Evolutionary conservation across 2,797 vertebrate genomes (phyloP).

Genomic region (Ptychobarbus kaznakovi): DNA sequence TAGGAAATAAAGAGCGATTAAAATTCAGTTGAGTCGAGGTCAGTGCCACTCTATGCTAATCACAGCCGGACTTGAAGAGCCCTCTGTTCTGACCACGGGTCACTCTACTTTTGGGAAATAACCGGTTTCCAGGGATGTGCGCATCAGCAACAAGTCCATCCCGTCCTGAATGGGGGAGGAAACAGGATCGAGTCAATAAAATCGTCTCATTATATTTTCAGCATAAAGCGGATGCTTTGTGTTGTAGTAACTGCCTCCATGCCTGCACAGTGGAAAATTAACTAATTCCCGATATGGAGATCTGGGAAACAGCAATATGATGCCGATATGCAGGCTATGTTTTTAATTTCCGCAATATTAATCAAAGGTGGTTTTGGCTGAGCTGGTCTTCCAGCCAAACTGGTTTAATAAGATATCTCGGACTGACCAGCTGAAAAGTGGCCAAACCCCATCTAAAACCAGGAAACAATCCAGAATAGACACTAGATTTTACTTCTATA

Average conservation of each 20-base stretch:
- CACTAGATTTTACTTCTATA: neutral
- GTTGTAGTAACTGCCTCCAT: conserved; percentile 37
- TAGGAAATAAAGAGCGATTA: conserved; percentile 57
- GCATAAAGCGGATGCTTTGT: conserved; percentile 79
- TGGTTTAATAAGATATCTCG: neutral
- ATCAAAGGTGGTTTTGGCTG: neutral
- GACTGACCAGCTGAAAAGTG: neutral
- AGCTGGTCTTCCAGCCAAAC: neutral
- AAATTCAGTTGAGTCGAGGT: conserved; percentile 73
- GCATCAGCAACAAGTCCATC: conserved; percentile 73
- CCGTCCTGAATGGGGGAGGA: conserved; percentile 55
- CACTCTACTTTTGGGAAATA: conserved; percentile 72
- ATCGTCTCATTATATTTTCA: conserved; percentile 75
- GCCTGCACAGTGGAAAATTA: conserved; percentile 13
- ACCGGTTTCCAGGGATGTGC: conserved; percentile 79
- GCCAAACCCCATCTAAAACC: neutral
- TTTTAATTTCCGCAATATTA: neutral
- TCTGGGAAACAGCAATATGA: neutral
- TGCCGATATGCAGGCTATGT: neutral
- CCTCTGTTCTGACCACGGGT: conserved; percentile 78
- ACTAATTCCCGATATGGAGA: neutral
- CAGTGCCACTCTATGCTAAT: conserved; percentile 78
- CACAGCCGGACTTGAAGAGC: conserved; percentile 71
- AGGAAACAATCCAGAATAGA: neutral
- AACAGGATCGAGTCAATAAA: conserved; percentile 62